phyloP scores from a whole-genome alignment of 1,140 invertebrate species.

The Caenorhabditis latens region DNA sequence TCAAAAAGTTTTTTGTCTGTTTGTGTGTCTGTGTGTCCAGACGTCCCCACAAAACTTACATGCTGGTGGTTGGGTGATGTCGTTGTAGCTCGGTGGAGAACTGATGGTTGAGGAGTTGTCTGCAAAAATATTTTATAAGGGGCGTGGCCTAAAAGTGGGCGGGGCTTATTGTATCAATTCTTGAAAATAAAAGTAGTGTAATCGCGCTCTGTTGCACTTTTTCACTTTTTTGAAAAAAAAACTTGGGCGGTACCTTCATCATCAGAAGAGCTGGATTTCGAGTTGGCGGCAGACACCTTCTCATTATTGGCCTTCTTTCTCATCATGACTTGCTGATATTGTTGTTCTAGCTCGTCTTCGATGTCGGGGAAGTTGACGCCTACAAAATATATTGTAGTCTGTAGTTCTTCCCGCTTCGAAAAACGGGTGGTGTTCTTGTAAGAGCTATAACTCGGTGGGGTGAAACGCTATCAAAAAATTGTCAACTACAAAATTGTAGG shows the following conservation, averaged over 20 bases:
- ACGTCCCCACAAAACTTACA: neutral
- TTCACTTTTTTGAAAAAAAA: too few relatives aligned
- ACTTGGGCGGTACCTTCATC: slow-evolving; percentile 50
- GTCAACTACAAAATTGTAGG: too few relatives aligned
- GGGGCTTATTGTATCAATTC: too few relatives aligned
- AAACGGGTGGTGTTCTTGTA: too few relatives aligned
- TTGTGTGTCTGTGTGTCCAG: neutral
- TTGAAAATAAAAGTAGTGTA: too few relatives aligned
- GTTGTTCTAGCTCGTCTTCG: slow-evolving; percentile 29
- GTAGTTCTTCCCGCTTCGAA: neutral
- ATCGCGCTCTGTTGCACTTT: too few relatives aligned
- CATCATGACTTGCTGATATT: slow-evolving; percentile 10
- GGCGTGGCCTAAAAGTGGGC: neutral
- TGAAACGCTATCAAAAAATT: too few relatives aligned
- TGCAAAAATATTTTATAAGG: too few relatives aligned
- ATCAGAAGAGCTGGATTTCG: slow-evolving; percentile 24
- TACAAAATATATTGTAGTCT: neutral
- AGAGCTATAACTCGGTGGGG: too few relatives aligned
- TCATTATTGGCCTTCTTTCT: slow-evolving; percentile 11
- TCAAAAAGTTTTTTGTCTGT: too few relatives aligned
- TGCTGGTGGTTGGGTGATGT: slow-evolving; percentile 49
- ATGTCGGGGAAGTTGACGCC: slow-evolving; percentile 39
- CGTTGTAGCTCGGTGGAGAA: slow-evolving; percentile 45
- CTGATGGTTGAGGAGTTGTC: slow-evolving; percentile 43
- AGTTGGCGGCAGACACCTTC: neutral